Percentiles rank a stretch among this genome's conserved stretches.
Evolutionary conservation across 1,140 invertebrate genomes (phyloP).

Genomic region (Dendroctonus valens): DNA sequence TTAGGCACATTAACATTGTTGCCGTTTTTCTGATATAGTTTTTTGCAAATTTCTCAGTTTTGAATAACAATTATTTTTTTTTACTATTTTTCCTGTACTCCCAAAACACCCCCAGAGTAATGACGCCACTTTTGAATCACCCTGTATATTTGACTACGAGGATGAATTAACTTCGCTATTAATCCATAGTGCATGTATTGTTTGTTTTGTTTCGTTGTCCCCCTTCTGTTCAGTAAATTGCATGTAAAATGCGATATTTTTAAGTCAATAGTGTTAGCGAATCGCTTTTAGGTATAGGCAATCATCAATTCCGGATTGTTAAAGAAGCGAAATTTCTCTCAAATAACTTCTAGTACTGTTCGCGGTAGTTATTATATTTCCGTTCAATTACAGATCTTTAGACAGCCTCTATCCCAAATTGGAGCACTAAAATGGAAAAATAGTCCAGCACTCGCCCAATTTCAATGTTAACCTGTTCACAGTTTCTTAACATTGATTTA

Average conservation of each 20-base stretch:
- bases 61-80: too few species aligned
- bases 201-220: not conserved
- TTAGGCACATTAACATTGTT: too few species aligned
- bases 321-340: not conserved
- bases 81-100: too few species aligned
- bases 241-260: not conserved
- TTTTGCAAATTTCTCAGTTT: too few species aligned
- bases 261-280: not conserved
- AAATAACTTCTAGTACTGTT: conserved; percentile 1
- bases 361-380: not conserved
- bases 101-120: too few species aligned
- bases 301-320: not conserved
- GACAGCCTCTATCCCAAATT: conserved; percentile 22
- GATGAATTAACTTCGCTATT: too few species aligned
- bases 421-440: conserved; percentile 9
- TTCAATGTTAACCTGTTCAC: not conserved
- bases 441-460: not conserved
- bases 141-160: too few species aligned
- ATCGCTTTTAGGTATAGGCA: not conserved
- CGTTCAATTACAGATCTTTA: conserved; percentile 20
- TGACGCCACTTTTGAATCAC: too few species aligned
- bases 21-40: too few species aligned
- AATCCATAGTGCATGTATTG: too few species aligned
- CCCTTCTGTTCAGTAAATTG: not conserved
- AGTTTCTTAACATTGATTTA: not conserved